phyloP scores from a whole-genome alignment of 1,140 invertebrate species.

The Helicoverpa zea region DNA sequence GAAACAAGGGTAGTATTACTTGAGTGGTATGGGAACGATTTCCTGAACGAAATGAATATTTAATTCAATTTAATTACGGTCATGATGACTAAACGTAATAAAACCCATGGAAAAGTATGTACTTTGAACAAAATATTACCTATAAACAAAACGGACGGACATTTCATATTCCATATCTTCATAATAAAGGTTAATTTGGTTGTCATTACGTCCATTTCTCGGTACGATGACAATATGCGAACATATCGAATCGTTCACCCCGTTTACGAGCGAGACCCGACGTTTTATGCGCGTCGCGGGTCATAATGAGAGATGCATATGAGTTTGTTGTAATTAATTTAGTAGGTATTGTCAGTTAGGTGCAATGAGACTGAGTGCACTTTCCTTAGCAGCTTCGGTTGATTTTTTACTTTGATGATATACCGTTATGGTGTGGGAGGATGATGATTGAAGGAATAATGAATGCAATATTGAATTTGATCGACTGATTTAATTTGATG shows the following conservation, averaged over 20 bases:
- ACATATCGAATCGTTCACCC: constrained; percentile 75
- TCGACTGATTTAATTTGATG: neutral
- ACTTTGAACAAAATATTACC: neutral
- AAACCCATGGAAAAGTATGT: no score
- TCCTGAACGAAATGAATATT: no score
- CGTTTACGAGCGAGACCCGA: constrained; percentile 65
- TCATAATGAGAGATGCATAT: constrained; percentile 61
- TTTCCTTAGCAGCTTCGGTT: constrained; percentile 10
- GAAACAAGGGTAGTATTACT: no score
- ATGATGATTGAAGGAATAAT: neutral
- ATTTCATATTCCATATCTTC: constrained; percentile 48
- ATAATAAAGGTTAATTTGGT: constrained; percentile 73
- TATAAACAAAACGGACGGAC: constrained; percentile 8
- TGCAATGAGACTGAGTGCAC: neutral
- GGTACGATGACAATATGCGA: constrained; percentile 67
- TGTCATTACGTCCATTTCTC: constrained; percentile 68
- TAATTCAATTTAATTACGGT: no score
- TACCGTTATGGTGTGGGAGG: constrained; percentile 14
- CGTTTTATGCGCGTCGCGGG: constrained; percentile 60
- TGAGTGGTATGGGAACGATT: no score
- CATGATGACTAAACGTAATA: no score
- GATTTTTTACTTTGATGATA: neutral
- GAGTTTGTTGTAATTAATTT: constrained; percentile 72
- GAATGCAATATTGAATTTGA: neutral
- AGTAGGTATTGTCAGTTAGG: constrained; percentile 55